Percentiles rank a stretch among this genome's conserved stretches.
Conservation (phyloP, 2,113 vertebrate species). For the Odocoileus virginianus region DNA sequence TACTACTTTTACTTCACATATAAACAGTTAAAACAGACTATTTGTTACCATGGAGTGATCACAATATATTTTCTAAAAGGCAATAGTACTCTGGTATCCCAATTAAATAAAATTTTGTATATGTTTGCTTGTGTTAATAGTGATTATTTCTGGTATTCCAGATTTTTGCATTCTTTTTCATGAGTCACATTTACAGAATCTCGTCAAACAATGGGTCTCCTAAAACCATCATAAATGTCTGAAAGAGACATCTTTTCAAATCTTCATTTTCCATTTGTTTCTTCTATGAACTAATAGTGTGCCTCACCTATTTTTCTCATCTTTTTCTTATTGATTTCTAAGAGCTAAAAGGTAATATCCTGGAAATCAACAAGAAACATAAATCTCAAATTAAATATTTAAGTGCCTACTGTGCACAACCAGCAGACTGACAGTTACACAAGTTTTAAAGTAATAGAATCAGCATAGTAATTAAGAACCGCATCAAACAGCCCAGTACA, state of each 20-base stretch:
- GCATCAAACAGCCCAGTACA: background rate
- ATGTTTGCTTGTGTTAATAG: background rate
- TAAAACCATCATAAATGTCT: slow-evolving; percentile 8
- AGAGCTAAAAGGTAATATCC: slow-evolving; percentile 34
- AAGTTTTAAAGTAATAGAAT: slow-evolving; percentile 45
- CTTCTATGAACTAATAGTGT: slow-evolving; percentile 40
- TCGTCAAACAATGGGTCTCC: background rate
- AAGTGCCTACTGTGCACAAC: slow-evolving; percentile 48
- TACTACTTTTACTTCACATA: slow-evolving; percentile 2
- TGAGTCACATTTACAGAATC: background rate
- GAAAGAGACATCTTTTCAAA: background rate
- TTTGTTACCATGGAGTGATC: background rate
- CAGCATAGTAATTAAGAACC: slow-evolving; percentile 49
- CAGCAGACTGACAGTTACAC: slow-evolving; percentile 24
- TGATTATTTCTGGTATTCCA: slow-evolving; percentile 6
- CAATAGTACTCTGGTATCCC: background rate
- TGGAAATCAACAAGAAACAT: slow-evolving; percentile 40
- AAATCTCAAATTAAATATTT: slow-evolving; percentile 60
- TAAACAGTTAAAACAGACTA: background rate
- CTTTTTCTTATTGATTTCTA: slow-evolving; percentile 26
- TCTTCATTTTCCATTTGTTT: slow-evolving; percentile 20
- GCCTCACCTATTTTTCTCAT: background rate
- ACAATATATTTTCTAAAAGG: background rate
- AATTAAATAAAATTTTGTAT: background rate
- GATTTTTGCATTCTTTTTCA: background rate